These are phyloP conservation scores for Grapholita molesta DNA, from an alignment of 1,140 invertebrate genomes.

Conservation along the genomic window DNA sequence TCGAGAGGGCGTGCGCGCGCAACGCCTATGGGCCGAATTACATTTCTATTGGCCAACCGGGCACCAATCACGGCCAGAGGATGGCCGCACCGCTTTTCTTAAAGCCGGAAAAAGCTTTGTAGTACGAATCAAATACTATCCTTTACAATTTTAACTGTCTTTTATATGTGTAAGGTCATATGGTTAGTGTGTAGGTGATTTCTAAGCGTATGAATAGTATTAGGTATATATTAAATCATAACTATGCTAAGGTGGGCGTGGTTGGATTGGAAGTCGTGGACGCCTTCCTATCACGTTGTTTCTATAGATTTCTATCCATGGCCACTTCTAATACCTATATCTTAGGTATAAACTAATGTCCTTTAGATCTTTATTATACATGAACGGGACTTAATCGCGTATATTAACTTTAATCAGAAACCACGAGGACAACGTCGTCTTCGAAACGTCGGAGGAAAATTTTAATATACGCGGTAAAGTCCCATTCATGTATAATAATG, in stretches of 20 bases:
- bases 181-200: neutral
- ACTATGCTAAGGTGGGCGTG: neutral
- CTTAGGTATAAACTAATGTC: no score
- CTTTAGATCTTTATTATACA: no score
- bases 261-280: neutral
- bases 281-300: neutral
- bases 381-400: no score
- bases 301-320: neutral
- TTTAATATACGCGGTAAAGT: no score
- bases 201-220: neutral
- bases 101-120: neutral
- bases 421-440: no score
- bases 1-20: constrained; percentile 57
- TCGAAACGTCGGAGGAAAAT: no score
- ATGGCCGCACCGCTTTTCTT: constrained; percentile 52
- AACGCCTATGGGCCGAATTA: constrained; percentile 37
- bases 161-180: neutral
- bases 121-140: neutral
- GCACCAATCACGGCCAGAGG: constrained; percentile 56
- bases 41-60: constrained; percentile 50
- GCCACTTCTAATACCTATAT: no score
- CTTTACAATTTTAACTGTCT: neutral
- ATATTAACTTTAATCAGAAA: no score
- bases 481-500: no score
- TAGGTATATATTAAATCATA: no score